Evolutionary conservation across 2,888 invertebrate species (phyloP).

Genomic region (Ryuthela nishihirai): DNA sequence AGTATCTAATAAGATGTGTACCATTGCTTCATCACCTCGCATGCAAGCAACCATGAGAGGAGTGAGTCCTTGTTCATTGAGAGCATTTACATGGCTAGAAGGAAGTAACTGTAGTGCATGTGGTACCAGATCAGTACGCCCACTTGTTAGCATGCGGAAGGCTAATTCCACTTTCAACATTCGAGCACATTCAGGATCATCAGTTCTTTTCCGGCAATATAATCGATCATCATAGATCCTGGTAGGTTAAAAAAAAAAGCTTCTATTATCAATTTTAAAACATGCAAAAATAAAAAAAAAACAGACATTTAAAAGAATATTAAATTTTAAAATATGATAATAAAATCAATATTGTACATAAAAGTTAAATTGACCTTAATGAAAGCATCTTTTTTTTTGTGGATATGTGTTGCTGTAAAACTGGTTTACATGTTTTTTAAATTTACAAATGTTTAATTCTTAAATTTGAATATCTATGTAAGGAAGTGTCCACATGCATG

Average conservation of each 20-base stretch:
- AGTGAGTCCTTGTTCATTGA: constrained; percentile 61
- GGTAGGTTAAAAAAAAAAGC: constrained; percentile 23
- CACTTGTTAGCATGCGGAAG: constrained; percentile 75
- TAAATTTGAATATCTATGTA: too few relatives aligned
- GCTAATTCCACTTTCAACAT: constrained; percentile 68
- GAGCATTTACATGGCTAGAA: constrained; percentile 51
- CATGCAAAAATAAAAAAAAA: not conserved
- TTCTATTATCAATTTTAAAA: too few relatives aligned
- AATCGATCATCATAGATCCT: constrained; percentile 55
- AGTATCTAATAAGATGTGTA: constrained; percentile 67
- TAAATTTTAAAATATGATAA: not conserved
- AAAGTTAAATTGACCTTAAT: too few relatives aligned
- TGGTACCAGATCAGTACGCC: constrained; percentile 70
- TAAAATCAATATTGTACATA: too few relatives aligned
- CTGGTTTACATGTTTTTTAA: too few relatives aligned
- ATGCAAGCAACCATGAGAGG: constrained; percentile 79
- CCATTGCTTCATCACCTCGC: constrained; percentile 72
- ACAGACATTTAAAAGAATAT: not conserved
- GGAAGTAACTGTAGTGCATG: constrained; percentile 73
- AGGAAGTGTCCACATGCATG: too few relatives aligned
- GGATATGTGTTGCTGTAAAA: too few relatives aligned
- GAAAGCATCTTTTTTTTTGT: too few relatives aligned
- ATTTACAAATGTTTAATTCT: too few relatives aligned
- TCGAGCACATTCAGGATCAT: constrained; percentile 59
- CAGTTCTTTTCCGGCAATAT: constrained; percentile 52